A percentile compares a stretch with the other conserved stretches of the same genome.
These are phyloP conservation scores for Speoplatyrhinus poulsoni DNA, from an alignment of 2,113 vertebrate species.

Conservation along the genomic window DNA sequence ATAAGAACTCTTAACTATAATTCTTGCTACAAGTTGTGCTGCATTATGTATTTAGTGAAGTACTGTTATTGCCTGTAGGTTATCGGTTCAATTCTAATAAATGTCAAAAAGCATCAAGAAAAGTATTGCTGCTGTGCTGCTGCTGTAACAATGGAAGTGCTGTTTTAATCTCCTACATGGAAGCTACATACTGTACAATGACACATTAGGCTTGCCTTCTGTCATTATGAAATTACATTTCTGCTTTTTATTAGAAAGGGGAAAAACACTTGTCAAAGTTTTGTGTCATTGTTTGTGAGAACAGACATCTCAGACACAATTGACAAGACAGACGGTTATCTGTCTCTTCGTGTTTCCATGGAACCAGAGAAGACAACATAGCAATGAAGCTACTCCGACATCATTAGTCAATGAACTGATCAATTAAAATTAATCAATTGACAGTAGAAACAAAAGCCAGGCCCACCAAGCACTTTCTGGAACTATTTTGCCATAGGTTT, in stretches of 20 bases:
- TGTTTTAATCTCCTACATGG: conserved; percentile 3
- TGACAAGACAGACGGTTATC: conserved; percentile 27
- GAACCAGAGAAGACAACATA: conserved; percentile 46
- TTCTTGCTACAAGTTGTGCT: background rate
- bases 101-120: conserved; percentile 9
- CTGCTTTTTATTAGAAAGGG: conserved; percentile 20
- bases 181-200: background rate
- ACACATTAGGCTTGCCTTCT: conserved; percentile 11
- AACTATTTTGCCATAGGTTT: too few relatives aligned
- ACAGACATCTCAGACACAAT: background rate
- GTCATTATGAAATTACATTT: conserved; percentile 22
- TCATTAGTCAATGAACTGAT: conserved; percentile 59
- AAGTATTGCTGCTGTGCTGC: background rate
- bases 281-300: background rate
- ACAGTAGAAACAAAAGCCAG: conserved; percentile 33
- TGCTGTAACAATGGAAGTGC: background rate
- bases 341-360: conserved; percentile 42
- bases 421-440: conserved; percentile 57
- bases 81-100: background rate
- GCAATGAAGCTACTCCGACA: conserved; percentile 42
- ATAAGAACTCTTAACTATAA: background rate
- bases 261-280: conserved; percentile 20
- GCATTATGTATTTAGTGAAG: background rate
- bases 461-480: too few relatives aligned
- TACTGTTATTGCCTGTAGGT: background rate